These are phyloP conservation scores for Callosobruchus maculatus DNA, from an alignment of 2,888 invertebrate genomes.

Conservation along the genomic window DNA sequence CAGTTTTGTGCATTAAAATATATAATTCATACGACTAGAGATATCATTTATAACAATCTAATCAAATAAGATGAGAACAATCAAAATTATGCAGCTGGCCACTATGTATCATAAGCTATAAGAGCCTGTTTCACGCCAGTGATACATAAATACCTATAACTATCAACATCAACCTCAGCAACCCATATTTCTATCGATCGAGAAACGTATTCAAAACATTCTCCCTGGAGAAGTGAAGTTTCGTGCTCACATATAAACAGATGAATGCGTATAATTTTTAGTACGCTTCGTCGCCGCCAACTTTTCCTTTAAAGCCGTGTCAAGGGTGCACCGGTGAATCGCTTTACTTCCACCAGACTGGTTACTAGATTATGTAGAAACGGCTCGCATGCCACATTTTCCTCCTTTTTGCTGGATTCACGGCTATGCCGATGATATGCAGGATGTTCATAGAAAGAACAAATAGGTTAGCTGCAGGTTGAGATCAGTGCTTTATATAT, in stretches of 20 bases:
- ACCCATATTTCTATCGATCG: not conserved
- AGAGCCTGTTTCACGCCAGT: no score
- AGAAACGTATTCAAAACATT: not conserved
- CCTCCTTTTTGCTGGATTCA: not conserved
- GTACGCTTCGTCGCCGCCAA: not conserved
- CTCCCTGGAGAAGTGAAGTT: not conserved
- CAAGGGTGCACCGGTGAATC: not conserved
- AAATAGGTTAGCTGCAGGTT: no score
- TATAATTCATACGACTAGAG: no score
- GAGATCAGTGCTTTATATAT: no score
- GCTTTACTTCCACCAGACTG: not conserved
- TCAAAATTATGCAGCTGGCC: no score
- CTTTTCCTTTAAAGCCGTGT: not conserved
- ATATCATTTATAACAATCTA: no score
- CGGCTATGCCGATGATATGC: not conserved
- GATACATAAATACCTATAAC: no score
- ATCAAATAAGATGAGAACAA: no score
- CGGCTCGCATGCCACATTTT: not conserved
- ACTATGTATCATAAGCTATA: no score
- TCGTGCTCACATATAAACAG: not conserved
- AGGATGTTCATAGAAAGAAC: not conserved
- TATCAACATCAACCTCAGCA: not conserved
- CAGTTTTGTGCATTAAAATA: not conserved
- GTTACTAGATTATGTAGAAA: not conserved
- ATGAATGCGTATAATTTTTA: not conserved